Evolutionary conservation across 2,888 invertebrate genomes (phyloP).

Genomic region (Morpho helenor): DNA sequence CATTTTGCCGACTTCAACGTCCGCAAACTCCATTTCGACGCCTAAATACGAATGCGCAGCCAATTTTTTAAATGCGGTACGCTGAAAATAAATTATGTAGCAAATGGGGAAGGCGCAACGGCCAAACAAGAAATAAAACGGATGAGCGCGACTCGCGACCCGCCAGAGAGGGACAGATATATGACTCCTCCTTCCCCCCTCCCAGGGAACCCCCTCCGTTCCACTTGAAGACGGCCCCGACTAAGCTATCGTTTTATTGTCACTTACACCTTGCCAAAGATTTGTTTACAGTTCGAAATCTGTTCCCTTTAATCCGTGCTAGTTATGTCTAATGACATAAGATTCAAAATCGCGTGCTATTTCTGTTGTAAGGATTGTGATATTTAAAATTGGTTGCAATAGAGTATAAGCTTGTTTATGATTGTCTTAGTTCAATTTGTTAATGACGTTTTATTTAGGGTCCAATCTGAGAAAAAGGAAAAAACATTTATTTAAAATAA

Average conservation of each 20-base stretch:
- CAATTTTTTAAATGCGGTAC: constrained; percentile 77
- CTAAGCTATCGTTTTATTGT: constrained; percentile 76
- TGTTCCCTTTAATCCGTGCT: constrained; percentile 32
- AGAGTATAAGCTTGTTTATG: constrained; percentile 62
- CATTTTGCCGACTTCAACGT: constrained; percentile 50
- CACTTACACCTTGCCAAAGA: constrained; percentile 72
- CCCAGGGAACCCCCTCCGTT: constrained; percentile 41
- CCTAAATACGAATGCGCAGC: constrained; percentile 60
- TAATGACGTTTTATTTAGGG: constrained; percentile 19
- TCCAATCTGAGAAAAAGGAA: constrained; percentile 11
- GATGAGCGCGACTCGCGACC: constrained; percentile 52
- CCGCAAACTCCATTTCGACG: constrained; percentile 66
- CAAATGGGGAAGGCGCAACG: constrained; percentile 58
- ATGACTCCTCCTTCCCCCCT: constrained; percentile 38
- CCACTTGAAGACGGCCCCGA: constrained; percentile 74
- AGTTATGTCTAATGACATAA: constrained; percentile 33
- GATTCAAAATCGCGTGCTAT: constrained; percentile 31
- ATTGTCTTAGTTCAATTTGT: constrained; percentile 38
- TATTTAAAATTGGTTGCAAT: constrained; percentile 10
- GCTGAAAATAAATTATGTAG: constrained; percentile 77
- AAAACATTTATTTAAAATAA: no score
- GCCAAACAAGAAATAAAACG: constrained; percentile 73
- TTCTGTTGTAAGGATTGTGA: neutral
- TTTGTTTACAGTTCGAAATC: constrained; percentile 54
- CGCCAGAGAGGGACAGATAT: constrained; percentile 49